Evolutionary conservation across 1,140 invertebrate species (phyloP), one percentile per base, ranked within the genome.

Genomic region (Steinernema khuongi): DNA sequence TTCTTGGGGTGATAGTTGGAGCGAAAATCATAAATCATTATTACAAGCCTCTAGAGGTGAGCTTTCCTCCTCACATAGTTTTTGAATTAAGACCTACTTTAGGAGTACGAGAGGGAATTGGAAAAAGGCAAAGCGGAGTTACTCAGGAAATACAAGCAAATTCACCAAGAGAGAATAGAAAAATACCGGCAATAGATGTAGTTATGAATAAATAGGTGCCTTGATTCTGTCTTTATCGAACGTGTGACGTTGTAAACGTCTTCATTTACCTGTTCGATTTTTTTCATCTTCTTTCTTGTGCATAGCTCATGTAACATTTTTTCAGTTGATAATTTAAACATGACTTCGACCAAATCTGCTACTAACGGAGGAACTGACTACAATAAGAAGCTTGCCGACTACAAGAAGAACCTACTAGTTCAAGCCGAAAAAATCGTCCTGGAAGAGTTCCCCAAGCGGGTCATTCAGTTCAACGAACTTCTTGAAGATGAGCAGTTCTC

Each of bases 371-470:
- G 26, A 14, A 17, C 7, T 60, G 50, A 60, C 2, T 60, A 60
- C 50, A 60, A 26, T 22, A 69, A 69, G 19, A 17, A 69, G 68
- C 68, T 69, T 4, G 28, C 31, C 2, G n/a, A 32, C 7, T 69
- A 69, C 68, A 69, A 69, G 68, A 19, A 11, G 2, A 28, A 69
- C 31, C 19, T 69, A 4, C 14, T 50, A 4, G 2, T 4, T 2
- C 14, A 73, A 28, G 71, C 71, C n/a, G 71, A 73, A 28, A 68
- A 30, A 31, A 41, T 73, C 1, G 71, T 73, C 17, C 71, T 70
- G 11, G 66, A 73, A 17, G 75, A 74, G 19, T 78, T 78, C 43
- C 77, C 77, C 17, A 68, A 50, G 43, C 71, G 72, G n/a, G 77
- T 78, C 11, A 22, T 78, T 33, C 66, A 78, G 31, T 74, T 78